Evolutionary conservation across 2,888 invertebrate species (phyloP), one percentile per base, ranked within the genome.

Genomic region (Saturnia pavonia): DNA sequence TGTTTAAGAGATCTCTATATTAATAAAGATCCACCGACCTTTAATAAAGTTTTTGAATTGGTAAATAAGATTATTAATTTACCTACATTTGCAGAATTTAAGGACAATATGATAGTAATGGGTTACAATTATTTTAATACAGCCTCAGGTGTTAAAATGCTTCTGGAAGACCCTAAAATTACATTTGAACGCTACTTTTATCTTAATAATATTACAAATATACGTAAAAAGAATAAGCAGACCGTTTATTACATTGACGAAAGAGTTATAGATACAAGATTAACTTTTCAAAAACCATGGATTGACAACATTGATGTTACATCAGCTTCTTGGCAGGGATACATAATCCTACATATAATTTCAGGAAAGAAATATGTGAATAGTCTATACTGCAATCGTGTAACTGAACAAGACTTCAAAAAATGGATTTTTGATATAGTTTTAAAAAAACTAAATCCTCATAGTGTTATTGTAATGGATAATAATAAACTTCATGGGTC

Each of bases 381-480:
- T 75, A 83, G 83, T 54, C 74, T 90, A 72, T 87, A 83, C 72
- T 78, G 78, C 68, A 82, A 78, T 70, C 72, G 80, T 69, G 73
- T 79, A 12, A 75, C 76, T 25, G 75, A 75, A 75, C 75, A 80
- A 40, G 76, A 80, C 67, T 87, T 85, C 54, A 78, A 72, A n/a
- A 88, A 85, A 72, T 90, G 89, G 90, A 67, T 90, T n/a, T 74
- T 74, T 71, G 81, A 85, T 70, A 77, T 86, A 42, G 74, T 89
- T 22, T 51, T 88, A 14, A 74, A 77, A 34, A 45, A 57, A 9
- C 73, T 90, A 25, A 72, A 74, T 70, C 74, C 75, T 12, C 75
- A 77, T 16, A 84, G 85, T 73, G 73, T 84, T n/a, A 76, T 90
- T 69, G 74, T 90, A 27, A 80, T 90, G 73, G 81, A 86, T 70